A percentile compares a stretch with the other conserved stretches of the same genome.
These are phyloP conservation scores for Bemisia tabaci DNA, from an alignment of 1,140 invertebrate genomes.

Conservation along the genomic window DNA sequence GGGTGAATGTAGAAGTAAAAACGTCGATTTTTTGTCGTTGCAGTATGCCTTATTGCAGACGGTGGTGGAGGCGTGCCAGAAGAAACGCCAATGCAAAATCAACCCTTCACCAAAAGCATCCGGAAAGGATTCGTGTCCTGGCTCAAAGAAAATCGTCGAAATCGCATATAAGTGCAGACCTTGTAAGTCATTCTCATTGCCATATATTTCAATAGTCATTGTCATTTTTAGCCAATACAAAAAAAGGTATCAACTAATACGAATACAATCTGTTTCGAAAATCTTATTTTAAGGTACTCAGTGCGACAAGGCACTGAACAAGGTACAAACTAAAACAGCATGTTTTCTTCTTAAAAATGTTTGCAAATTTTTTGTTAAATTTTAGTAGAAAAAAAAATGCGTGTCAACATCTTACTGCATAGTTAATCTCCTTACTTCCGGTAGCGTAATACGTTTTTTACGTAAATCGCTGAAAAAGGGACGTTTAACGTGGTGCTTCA, in stretches of 20 bases:
- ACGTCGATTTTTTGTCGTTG: slow-evolving; percentile 12
- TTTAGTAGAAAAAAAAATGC: too few relatives aligned
- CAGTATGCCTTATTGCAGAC: slow-evolving; percentile 86
- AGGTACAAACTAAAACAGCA: not conserved
- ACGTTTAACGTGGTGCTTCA: not conserved
- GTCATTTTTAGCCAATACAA: too few relatives aligned
- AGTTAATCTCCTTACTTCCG: too few relatives aligned
- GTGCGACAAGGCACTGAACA: not conserved
- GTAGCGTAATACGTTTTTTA: too few relatives aligned
- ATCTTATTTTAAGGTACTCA: not conserved
- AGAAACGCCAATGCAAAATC: slow-evolving; percentile 76
- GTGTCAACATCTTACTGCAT: too few relatives aligned
- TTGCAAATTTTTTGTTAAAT: slow-evolving; percentile 6
- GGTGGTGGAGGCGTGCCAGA: slow-evolving; percentile 80
- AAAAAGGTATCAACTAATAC: not conserved
- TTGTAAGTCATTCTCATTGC: slow-evolving; percentile 62
- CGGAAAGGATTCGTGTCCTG: slow-evolving; percentile 74
- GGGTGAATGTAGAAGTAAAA: too few relatives aligned
- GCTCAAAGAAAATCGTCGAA: slow-evolving; percentile 73
- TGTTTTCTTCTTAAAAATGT: not conserved
- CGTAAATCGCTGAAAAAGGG: too few relatives aligned
- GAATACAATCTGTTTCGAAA: slow-evolving; percentile 3
- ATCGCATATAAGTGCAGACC: slow-evolving; percentile 88
- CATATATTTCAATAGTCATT: too few relatives aligned
- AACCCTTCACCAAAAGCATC: slow-evolving; percentile 59